Evolutionary conservation across 2,888 invertebrate genomes (phyloP), one percentile per base, ranked within the genome.

Genomic region (Dione vanillae): DNA sequence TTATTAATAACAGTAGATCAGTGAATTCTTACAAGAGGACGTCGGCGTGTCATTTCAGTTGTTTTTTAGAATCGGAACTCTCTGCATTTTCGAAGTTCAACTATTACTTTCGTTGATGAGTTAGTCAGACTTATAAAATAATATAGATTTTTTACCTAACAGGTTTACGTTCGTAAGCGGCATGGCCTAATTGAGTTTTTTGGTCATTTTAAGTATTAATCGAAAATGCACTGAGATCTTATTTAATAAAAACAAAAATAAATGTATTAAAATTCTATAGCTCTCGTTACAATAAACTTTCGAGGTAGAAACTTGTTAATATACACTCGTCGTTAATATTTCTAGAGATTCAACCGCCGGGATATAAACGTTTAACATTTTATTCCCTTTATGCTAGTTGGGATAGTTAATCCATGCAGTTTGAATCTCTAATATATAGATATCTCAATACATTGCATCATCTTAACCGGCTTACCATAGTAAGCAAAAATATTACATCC

Each of bases 201-300:
- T 75, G 77, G 68, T 80, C 78, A 77, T 72, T 73, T 70, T 70
- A 78, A 80, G 76, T 80, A 77, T 68, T 77, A 77, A 78, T 82
- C 82, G 84, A 70, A 83, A 82, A 83, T 86, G 83, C 83, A 80
- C 79, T 80, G 82, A 83, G 83, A 78, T 74, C 67, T 73, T 76
- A 78, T 76, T 71, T 61, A 16, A 20, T 41, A 77, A 78, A 76
- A 85, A 87, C 85, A 88, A 88, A 88, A 66, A 62, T 83, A n/a
- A n/a, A n/a, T 83, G 83, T 85, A 85, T 84, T 86, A 83, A 73
- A 70, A 86, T 86, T 83, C 81, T 70, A 83, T 82, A 78, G 85
- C 85, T 87, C 87, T 86, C 85, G 56, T 80, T 82, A 82, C 77
- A 82, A 86, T 87, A 86, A 86, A 87, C 85, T 86, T 87, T 82